Base-by-base conservation (phyloP, 2,888 invertebrate species). In the Hanleya hanleyi region DNA sequence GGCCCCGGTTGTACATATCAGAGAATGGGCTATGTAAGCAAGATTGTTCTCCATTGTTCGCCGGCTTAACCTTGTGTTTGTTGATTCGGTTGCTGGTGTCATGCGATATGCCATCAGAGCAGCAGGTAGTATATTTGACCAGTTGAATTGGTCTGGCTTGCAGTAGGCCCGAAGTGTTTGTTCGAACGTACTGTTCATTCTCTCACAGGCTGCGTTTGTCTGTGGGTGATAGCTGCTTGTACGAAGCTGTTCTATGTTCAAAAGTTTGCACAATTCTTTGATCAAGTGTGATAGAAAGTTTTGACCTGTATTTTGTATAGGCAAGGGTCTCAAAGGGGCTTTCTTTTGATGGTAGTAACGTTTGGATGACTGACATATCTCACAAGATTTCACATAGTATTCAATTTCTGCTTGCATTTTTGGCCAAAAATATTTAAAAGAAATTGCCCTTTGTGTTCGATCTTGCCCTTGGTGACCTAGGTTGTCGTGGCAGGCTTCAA, bases 381-480 rank as follows among this genome's bases (percentile, higher is more conserved):
- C 61, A 61, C 69, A 61, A 2, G 69, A 38, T 61, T 69, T 50
- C 6, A 69, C 51, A 38, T 69, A 69, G 4, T 61, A 5, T 18
- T 61, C 12, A 35, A 61, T 62, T 26, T 69, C 50, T 61, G 49
- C 4, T 3, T 69, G 22, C 61, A 69, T 69, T n/a, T 32, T 35
- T 15, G 57, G 37, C 37, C 50, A 69, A 32, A 61, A 62, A 33
- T 61, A 69, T 61, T 38, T 57, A 18, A 38, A 37, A 9, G 18
- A 15, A 22, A 69, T 57, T 26, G 33, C 35, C 37, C 29, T 33
- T 33, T 50, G 49, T 6, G 69, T 69, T 5, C 61, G 33, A 32
- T 68, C 51, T 18, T 51, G 51, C 22, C 51, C 51, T 51, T 51
- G 51, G 22, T 51, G 22, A 18, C 51, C 51, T 29, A 68, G 32